phyloP scores from a whole-genome alignment of 2,113 vertebrate species.

The Psilopsiagon aymara region DNA sequence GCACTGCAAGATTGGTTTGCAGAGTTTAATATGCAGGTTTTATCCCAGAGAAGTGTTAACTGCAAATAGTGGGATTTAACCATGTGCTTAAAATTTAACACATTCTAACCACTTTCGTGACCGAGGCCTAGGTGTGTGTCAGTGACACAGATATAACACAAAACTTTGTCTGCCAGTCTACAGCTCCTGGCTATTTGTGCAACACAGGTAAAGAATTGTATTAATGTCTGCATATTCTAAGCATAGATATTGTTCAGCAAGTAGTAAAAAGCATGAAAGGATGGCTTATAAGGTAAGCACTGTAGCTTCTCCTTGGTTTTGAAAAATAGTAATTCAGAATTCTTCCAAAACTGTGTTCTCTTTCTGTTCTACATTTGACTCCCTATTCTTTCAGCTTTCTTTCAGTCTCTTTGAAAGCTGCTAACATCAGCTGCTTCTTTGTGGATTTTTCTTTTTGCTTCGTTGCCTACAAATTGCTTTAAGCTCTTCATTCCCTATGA shows the following conservation, averaged over 20 bases:
- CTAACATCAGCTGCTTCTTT: slow-evolving; percentile 75
- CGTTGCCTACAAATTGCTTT: slow-evolving; percentile 76
- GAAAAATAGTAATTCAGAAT: slow-evolving; percentile 48
- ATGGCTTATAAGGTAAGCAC: slow-evolving; percentile 36
- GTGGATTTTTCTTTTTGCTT: slow-evolving; percentile 74
- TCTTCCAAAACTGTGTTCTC: slow-evolving; percentile 1
- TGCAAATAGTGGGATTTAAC: not conserved
- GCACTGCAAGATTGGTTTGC: not conserved
- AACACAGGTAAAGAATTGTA: not conserved
- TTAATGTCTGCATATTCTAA: slow-evolving; percentile 15
- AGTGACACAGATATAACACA: not conserved
- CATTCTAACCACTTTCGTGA: not conserved
- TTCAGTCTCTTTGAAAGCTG: slow-evolving; percentile 65
- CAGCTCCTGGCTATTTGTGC: not conserved
- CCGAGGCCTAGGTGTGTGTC: not conserved
- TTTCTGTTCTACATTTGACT: slow-evolving; percentile 19
- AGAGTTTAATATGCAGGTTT: not conserved
- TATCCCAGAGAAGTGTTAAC: slow-evolving; percentile 2
- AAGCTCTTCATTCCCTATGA: slow-evolving; percentile 70
- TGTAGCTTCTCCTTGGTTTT: slow-evolving; percentile 11
- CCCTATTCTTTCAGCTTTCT: slow-evolving; percentile 25
- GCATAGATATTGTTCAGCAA: not conserved
- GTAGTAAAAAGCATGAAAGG: slow-evolving; percentile 22
- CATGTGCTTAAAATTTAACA: not conserved
- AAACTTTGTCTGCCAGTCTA: not conserved